Conservation (phyloP, 2,888 invertebrate species). For the Apodemia hepburni region DNA sequence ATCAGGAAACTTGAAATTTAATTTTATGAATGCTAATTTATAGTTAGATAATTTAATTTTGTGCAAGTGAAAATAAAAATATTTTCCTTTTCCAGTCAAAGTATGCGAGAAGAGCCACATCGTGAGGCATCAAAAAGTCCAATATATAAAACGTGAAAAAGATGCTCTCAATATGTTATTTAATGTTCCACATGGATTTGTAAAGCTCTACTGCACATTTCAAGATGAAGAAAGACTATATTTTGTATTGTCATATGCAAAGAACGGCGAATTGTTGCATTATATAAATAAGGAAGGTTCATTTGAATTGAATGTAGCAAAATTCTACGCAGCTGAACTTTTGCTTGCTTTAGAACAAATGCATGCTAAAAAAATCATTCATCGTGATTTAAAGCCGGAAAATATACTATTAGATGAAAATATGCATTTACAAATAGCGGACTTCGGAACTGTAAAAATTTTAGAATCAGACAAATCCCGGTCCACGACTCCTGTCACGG, state of each 20-base stretch:
- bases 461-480: constrained; percentile 68
- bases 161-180: constrained; percentile 94
- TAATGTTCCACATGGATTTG: constrained; percentile 91
- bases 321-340: constrained; percentile 97
- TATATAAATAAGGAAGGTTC: constrained; percentile 94
- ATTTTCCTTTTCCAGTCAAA: constrained; percentile 88
- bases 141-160: constrained; percentile 96
- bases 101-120: constrained; percentile 98
- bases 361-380: constrained; percentile 93
- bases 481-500: constrained; percentile 37
- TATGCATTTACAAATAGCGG: constrained; percentile 97
- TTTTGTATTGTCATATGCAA: constrained; percentile 97
- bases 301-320: constrained; percentile 93
- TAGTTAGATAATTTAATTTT: neutral
- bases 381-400: constrained; percentile 98
- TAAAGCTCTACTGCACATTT: constrained; percentile 97
- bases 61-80: neutral
- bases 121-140: constrained; percentile 94
- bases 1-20: neutral
- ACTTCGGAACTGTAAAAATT: constrained; percentile 98
- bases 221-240: constrained; percentile 96
- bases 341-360: constrained; percentile 95
- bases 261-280: constrained; percentile 95
- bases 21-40: neutral
- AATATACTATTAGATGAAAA: constrained; percentile 97